phyloP scores from a whole-genome alignment of 2,113 vertebrate genomes.

The Oryzias javanicus region DNA sequence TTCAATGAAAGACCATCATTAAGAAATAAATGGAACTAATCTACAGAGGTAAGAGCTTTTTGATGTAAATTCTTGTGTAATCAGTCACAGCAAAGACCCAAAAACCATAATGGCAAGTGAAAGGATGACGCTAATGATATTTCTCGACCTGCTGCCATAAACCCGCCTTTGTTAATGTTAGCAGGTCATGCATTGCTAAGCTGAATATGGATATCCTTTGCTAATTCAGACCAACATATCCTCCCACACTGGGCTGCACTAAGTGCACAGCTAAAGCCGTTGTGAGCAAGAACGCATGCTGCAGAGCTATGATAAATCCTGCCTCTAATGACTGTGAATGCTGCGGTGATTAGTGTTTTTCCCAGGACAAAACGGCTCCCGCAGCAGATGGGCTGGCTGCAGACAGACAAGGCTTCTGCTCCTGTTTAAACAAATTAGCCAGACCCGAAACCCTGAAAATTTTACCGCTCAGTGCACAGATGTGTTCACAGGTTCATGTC shows the following conservation, averaged over 20 bases:
- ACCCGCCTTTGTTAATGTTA: too few relatives aligned
- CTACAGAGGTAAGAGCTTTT: too few relatives aligned
- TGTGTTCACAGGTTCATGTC: conserved; percentile 62
- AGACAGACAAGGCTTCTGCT: conserved; percentile 22
- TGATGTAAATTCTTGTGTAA: too few relatives aligned
- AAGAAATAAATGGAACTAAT: too few relatives aligned
- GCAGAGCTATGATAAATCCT: conserved; percentile 38
- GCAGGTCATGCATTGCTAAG: neutral
- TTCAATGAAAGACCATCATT: too few relatives aligned
- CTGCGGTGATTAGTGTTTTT: conserved; percentile 45
- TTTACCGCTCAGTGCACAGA: conserved; percentile 51
- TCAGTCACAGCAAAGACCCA: too few relatives aligned
- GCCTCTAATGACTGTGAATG: conserved; percentile 45
- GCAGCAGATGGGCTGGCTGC: conserved; percentile 52
- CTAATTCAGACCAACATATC: neutral
- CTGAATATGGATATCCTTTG: neutral
- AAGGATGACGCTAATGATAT: too few relatives aligned
- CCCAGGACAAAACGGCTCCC: conserved; percentile 27
- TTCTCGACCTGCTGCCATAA: too few relatives aligned
- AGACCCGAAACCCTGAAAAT: conserved; percentile 44
- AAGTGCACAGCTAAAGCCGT: conserved; percentile 14
- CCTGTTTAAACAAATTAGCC: conserved; percentile 73
- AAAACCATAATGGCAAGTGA: too few relatives aligned
- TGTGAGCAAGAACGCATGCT: conserved; percentile 3
- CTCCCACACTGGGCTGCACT: conserved; percentile 6